Conservation (phyloP, 2,888 invertebrate species). For the Myopa tessellatipennis region DNA sequence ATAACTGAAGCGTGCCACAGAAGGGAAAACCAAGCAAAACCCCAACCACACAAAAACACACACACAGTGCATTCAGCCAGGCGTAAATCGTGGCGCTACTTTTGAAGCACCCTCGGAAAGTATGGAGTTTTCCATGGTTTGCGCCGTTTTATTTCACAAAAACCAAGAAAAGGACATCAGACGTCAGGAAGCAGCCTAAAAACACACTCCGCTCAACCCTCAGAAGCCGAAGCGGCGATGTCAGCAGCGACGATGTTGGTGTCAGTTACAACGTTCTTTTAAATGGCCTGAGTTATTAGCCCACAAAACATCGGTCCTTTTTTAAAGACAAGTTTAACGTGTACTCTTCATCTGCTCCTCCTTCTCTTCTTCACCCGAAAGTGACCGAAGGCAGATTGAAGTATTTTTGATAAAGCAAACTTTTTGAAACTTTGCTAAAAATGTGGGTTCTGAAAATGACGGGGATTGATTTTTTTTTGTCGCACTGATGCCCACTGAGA, state of each 20-base stretch:
- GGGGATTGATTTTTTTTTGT: too few relatives aligned
- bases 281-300: background rate
- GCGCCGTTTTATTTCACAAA: background rate
- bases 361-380: too few relatives aligned
- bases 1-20: constrained; percentile 23
- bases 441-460: too few relatives aligned
- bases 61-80: background rate
- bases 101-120: background rate
- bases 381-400: too few relatives aligned
- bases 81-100: background rate
- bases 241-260: background rate
- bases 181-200: background rate
- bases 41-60: too few relatives aligned
- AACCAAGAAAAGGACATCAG: background rate
- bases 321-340: too few relatives aligned
- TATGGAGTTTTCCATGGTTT: background rate
- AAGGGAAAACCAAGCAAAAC: background rate
- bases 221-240: too few relatives aligned
- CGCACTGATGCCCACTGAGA: too few relatives aligned
- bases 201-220: too few relatives aligned
- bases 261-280: constrained; percentile 27
- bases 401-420: too few relatives aligned
- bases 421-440: too few relatives aligned
- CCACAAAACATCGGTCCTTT: background rate
- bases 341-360: too few relatives aligned